Conservation (phyloP, 1,140 invertebrate genomes). For the Trissolcus basalis region DNA sequence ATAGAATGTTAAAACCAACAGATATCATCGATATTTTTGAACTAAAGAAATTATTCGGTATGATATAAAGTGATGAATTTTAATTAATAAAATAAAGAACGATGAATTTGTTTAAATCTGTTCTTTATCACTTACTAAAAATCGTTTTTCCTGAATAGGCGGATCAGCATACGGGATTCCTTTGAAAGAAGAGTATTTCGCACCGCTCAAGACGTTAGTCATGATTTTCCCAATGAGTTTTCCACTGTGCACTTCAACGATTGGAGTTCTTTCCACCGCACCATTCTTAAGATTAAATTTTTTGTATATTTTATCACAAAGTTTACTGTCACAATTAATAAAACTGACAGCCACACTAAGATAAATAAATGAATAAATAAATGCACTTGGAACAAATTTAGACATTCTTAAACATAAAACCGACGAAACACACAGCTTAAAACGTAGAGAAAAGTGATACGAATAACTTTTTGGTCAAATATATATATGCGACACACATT, state of each 20-base stretch:
- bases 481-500: no score
- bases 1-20: no score
- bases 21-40: no score
- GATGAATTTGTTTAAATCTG: no score
- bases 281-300: not conserved
- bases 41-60: no score
- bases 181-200: conserved; percentile 7
- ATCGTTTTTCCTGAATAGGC: not conserved
- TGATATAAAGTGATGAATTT: not conserved
- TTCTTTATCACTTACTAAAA: not conserved
- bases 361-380: not conserved
- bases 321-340: not conserved
- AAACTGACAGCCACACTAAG: not conserved
- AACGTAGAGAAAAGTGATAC: no score
- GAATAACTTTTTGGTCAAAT: no score
- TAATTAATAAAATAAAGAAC: no score
- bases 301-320: not conserved
- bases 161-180: conserved; percentile 3
- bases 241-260: not conserved
- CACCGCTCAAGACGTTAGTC: not conserved
- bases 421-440: not conserved
- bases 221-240: not conserved
- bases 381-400: not conserved
- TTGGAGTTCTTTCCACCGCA: not conserved
- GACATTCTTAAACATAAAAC: not conserved